Evolutionary conservation across 2,888 invertebrate genomes (phyloP), one percentile per base, ranked within the genome.

Genomic region (Punctoribates punctum): DNA sequence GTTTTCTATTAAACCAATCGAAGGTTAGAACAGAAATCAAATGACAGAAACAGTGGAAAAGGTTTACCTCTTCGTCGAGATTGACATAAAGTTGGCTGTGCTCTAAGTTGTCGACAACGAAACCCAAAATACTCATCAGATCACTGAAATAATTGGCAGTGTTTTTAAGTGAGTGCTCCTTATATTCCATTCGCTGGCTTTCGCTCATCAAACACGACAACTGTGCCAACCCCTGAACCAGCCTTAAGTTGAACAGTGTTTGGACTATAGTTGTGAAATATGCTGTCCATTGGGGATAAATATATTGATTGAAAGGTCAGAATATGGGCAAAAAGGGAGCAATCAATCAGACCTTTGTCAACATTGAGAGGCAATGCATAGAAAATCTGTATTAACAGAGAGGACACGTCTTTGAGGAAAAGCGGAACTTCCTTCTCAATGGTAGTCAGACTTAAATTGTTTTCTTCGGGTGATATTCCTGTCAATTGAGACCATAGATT

Each of bases 241-340:
- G 94, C 78, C 91, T 87, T 79, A 96, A 87, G 84, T 95, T 93
- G 87, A 93, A 96, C 79, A 95, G 87, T 79, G 91, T 90, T 83
- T 91, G 91, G 1, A 95, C 92, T 81, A 95, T 89, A 83, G 91
- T 90, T 0, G 91, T 91, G 85, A 92, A 95, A 83, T 94, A 94
- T 74, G 90, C 95, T 94, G 87, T 54, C 6, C 20, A 6, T 54
- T 54, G 3, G 20, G n/a, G 6, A 23, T 79, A 78, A 79, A 25
- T 65, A 23, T 23, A 17, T 8, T 29, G 15, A 74, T 27, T n/a
- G n/a, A 54, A 9, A 76, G 13, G 6, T 25, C 20, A 76, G 57
- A 57, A 54, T 34, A 46, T 54, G 23, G 54, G 60, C 29, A 74
- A 74, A 5, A 23, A 29, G 17, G 65, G 73, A 38, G 1, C 6